Conservation (phyloP, 1,140 invertebrate species). For the Tetramorium parvispinum region DNA sequence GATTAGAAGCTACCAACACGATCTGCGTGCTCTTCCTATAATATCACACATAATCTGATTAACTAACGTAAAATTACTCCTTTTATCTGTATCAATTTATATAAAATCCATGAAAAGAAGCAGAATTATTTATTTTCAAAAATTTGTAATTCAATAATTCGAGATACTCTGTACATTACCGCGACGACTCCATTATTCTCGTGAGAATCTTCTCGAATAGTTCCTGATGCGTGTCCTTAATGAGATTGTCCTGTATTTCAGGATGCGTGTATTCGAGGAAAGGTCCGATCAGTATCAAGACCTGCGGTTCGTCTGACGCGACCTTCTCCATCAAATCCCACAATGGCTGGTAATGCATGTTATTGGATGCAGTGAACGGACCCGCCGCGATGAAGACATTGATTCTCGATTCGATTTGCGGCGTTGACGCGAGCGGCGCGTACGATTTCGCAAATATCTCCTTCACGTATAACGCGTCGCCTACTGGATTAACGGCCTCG, state of each 20-base stretch:
- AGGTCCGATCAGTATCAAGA: slow-evolving; percentile 93
- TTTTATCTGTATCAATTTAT: not conserved
- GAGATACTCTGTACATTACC: not conserved
- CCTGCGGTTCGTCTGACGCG: slow-evolving; percentile 90
- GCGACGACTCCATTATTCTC: slow-evolving; percentile 86
- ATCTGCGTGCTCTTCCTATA: slow-evolving; percentile 89
- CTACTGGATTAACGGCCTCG: slow-evolving; percentile 90
- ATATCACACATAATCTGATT: slow-evolving; percentile 23
- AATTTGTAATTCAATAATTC: not conserved
- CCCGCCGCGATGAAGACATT: slow-evolving; percentile 92
- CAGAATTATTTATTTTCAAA: not conserved
- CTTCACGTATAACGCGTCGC: slow-evolving; percentile 89
- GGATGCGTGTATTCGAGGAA: slow-evolving; percentile 91
- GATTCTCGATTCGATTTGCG: slow-evolving; percentile 82
- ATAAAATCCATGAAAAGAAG: not conserved
- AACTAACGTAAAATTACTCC: not conserved
- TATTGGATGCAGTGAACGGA: slow-evolving; percentile 92
- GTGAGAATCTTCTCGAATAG: slow-evolving; percentile 90
- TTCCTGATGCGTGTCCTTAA: slow-evolving; percentile 88
- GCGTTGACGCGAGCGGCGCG: slow-evolving; percentile 67
- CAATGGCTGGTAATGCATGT: slow-evolving; percentile 92
- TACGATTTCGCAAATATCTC: slow-evolving; percentile 87
- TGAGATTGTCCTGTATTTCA: slow-evolving; percentile 86
- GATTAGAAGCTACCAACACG: slow-evolving; percentile 90
- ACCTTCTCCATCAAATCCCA: slow-evolving; percentile 91